Conservation (phyloP, 2,797 vertebrate genomes). For the Thamnophis elegans region DNA sequence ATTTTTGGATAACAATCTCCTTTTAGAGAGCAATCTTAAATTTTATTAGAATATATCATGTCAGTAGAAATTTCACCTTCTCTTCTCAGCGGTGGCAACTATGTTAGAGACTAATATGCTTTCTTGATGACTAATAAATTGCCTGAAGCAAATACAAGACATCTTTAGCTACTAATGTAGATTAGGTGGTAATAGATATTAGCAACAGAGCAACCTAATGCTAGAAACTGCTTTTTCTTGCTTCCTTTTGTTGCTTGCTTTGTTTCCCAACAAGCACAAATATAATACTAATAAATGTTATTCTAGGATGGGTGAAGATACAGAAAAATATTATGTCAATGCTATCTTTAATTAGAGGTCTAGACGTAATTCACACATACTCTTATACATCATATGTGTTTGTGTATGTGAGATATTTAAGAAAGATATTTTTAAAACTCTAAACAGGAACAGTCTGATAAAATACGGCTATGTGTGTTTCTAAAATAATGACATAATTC, state of each 20-base stretch:
- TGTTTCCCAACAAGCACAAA: neutral
- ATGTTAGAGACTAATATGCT: constrained; percentile 28
- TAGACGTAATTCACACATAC: neutral
- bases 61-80: constrained; percentile 32
- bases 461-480: neutral
- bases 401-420: neutral
- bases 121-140: constrained; percentile 47
- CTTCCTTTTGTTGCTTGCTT: neutral
- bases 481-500: neutral
- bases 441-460: neutral
- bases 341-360: neutral
- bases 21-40: constrained; percentile 41
- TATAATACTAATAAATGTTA: neutral
- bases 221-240: neutral
- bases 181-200: neutral
- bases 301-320: neutral
- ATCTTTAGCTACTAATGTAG: neutral
- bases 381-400: neutral
- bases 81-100: constrained; percentile 23
- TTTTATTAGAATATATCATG: constrained; percentile 46
- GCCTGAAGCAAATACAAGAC: constrained; percentile 39
- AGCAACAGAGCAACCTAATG: neutral
- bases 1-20: constrained; percentile 20
- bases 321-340: neutral
- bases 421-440: neutral